Evolutionary conservation across 2,113 vertebrate genomes (phyloP).

Genomic region (Crotalus horridus): DNA sequence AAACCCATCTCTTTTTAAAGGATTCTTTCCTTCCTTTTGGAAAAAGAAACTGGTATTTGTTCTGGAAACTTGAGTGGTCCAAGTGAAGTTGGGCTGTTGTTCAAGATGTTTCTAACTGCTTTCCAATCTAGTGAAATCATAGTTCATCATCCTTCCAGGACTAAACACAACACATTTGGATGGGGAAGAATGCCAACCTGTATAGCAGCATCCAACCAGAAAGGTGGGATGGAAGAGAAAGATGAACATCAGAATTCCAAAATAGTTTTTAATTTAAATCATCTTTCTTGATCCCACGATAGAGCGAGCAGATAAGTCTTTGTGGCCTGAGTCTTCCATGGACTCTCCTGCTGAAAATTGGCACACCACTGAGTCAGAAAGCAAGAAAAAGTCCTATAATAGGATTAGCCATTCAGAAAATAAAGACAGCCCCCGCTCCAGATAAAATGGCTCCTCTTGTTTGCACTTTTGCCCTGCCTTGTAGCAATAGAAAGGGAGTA

Average conservation of each 20-base stretch:
- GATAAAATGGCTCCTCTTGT: no score
- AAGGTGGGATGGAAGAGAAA: background rate
- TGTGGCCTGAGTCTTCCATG: background rate
- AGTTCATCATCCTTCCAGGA: background rate
- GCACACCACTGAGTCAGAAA: background rate
- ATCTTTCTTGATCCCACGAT: background rate
- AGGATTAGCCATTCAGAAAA: background rate
- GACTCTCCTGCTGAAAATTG: background rate
- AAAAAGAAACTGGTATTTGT: background rate
- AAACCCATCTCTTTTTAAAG: background rate
- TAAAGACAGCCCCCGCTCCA: background rate
- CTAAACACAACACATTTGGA: background rate
- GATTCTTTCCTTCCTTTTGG: background rate
- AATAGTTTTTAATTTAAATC: background rate
- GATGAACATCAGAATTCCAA: background rate
- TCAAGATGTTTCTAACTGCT: background rate
- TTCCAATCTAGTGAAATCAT: background rate
- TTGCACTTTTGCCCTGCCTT: no score
- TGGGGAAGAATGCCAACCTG: background rate
- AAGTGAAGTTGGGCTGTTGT: background rate
- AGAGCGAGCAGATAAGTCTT: background rate
- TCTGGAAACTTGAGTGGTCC: background rate
- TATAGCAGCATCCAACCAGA: background rate
- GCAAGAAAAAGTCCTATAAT: background rate
- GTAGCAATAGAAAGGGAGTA: no score